Conservation (phyloP, 2,113 vertebrate species). For the Dromas ardeola region DNA sequence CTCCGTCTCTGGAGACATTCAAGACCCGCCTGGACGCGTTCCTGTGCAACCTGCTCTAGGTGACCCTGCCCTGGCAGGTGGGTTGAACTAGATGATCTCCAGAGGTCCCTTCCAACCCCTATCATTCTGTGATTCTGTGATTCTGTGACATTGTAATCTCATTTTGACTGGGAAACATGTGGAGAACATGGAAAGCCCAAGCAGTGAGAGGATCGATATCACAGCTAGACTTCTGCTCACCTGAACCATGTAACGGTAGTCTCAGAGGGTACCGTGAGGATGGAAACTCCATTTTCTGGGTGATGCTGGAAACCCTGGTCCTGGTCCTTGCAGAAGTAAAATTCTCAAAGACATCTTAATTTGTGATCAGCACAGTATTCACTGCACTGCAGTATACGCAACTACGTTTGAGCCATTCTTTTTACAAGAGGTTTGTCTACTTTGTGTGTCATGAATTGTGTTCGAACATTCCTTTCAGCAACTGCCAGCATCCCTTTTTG, state of each 20-base stretch:
- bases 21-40: no score
- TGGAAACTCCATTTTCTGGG: neutral
- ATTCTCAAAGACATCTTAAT: neutral
- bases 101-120: no score
- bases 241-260: neutral
- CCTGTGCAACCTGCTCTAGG: no score
- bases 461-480: neutral
- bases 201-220: neutral
- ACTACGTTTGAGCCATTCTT: neutral
- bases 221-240: neutral
- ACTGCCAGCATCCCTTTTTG: neutral
- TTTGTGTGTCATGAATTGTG: neutral
- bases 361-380: neutral
- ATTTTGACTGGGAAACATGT: neutral
- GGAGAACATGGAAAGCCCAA: neutral
- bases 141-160: neutral
- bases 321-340: neutral
- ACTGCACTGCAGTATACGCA: no score
- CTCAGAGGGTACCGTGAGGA: no score
- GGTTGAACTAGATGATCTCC: no score
- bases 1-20: no score
- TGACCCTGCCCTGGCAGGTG: no score
- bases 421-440: neutral
- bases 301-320: neutral
- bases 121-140: no score